Percentiles rank a stretch among this genome's conserved stretches.
Evolutionary conservation across 2,888 invertebrate genomes (phyloP).

Genomic region (Melanargia galathea): DNA sequence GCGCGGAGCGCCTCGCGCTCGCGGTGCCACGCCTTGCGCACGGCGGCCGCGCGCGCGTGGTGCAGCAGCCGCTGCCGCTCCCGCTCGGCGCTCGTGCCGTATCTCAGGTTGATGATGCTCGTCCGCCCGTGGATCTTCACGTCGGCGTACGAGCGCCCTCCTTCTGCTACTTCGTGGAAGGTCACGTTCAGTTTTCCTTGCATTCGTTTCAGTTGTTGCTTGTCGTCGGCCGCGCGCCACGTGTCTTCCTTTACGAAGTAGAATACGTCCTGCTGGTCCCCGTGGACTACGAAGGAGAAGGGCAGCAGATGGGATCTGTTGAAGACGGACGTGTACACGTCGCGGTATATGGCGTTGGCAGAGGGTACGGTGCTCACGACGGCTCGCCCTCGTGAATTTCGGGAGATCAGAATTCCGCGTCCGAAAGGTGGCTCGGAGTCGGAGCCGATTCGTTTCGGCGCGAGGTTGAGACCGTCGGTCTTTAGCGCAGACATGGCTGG

Average conservation of each 20-base stretch:
- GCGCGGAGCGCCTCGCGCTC: slow-evolving; percentile 92
- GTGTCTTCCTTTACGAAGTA: slow-evolving; percentile 96
- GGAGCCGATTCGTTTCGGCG: slow-evolving; percentile 89
- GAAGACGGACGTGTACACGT: slow-evolving; percentile 96
- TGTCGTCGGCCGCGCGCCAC: slow-evolving; percentile 94
- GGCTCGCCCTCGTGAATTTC: slow-evolving; percentile 89
- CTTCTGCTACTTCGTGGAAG: slow-evolving; percentile 92
- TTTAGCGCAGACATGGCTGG: slow-evolving; percentile 91
- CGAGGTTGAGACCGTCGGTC: slow-evolving; percentile 88
- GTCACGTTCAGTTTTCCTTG: slow-evolving; percentile 96
- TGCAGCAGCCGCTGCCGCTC: slow-evolving; percentile 94
- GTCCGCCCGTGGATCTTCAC: slow-evolving; percentile 95
- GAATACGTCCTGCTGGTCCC: slow-evolving; percentile 94
- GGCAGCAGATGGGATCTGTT: slow-evolving; percentile 93
- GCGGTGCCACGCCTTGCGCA: slow-evolving; percentile 95
- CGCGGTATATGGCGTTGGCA: slow-evolving; percentile 94
- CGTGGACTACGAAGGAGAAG: slow-evolving; percentile 93
- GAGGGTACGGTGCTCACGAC: slow-evolving; percentile 93
- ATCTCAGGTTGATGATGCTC: slow-evolving; percentile 95
- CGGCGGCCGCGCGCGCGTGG: slow-evolving; percentile 93
- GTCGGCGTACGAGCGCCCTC: slow-evolving; percentile 89
- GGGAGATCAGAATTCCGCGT: slow-evolving; percentile 91
- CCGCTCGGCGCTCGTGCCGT: slow-evolving; percentile 94
- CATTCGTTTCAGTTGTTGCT: slow-evolving; percentile 92
- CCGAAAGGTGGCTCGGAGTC: slow-evolving; percentile 95